phyloP scores from a whole-genome alignment of 2,797 vertebrate species.

The Helarctos malayanus region DNA sequence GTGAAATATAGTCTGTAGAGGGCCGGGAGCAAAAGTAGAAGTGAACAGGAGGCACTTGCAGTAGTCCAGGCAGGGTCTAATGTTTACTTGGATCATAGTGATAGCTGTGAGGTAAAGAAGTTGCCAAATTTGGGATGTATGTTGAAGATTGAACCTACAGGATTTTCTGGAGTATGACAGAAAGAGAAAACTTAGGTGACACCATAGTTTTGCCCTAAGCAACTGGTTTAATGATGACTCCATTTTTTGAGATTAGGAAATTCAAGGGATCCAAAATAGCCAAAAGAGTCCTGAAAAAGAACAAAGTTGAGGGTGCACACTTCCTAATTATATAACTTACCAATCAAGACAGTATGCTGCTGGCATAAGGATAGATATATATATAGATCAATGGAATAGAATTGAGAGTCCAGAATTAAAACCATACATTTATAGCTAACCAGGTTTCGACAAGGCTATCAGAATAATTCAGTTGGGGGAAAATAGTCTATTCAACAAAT shows the following conservation, averaged over 20 bases:
- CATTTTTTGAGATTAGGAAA: not conserved
- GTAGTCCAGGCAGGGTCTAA: not conserved
- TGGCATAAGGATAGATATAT: not conserved
- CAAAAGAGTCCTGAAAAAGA: not conserved
- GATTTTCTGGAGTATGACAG: not conserved
- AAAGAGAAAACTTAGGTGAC: not conserved
- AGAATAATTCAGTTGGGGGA: not conserved
- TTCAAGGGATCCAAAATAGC: not conserved
- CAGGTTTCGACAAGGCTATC: not conserved
- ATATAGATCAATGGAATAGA: not conserved
- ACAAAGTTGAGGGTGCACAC: not conserved
- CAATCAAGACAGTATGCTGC: not conserved
- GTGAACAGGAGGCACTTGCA: not conserved
- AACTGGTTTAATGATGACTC: not conserved
- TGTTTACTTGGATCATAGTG: not conserved
- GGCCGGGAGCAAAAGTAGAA: not conserved
- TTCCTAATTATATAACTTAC: not conserved
- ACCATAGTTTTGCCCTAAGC: not conserved
- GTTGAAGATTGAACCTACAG: not conserved
- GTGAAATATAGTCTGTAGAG: not conserved
- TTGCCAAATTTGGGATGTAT: not conserved
- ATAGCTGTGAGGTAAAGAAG: not conserved
- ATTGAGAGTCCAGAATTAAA: constrained; percentile 1
- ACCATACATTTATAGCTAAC: not conserved
- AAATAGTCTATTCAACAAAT: constrained; percentile 1